Evolutionary conservation across 2,797 vertebrate species (phyloP).

Genomic region (Taeniopygia guttata): DNA sequence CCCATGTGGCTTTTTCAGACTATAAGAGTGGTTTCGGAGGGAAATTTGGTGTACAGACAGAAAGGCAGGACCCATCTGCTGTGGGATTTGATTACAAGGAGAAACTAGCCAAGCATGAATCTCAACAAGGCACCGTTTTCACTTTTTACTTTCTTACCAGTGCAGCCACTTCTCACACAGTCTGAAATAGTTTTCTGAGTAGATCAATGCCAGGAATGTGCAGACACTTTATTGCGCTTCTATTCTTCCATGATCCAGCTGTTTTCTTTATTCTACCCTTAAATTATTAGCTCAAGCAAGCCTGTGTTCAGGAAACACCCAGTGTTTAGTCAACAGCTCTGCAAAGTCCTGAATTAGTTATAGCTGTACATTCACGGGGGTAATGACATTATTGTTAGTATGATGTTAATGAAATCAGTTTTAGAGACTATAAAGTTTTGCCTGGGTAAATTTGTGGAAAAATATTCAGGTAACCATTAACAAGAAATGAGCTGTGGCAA

Average conservation of each 20-base stretch:
- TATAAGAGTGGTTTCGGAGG: constrained; percentile 95
- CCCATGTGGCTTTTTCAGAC: constrained; percentile 81
- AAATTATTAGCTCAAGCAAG: background rate
- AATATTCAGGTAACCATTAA: background rate
- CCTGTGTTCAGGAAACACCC: background rate
- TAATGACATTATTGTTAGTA: background rate
- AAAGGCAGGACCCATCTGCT: constrained; percentile 89
- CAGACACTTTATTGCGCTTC: constrained; percentile 33
- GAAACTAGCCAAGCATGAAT: constrained; percentile 86
- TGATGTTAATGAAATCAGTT: background rate
- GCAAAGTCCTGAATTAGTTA: background rate
- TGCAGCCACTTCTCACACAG: constrained; percentile 63
- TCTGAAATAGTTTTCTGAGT: constrained; percentile 35
- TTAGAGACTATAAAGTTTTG: background rate
- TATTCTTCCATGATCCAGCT: background rate
- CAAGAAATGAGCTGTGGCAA: background rate
- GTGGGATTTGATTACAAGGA: constrained; percentile 94
- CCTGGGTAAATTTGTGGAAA: background rate
- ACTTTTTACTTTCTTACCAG: constrained; percentile 32
- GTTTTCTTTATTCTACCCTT: background rate
- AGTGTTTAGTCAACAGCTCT: background rate
- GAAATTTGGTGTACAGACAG: constrained; percentile 88
- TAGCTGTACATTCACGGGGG: background rate
- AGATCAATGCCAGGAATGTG: background rate
- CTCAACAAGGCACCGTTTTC: constrained; percentile 81